Conservation (phyloP, 2,888 invertebrate genomes). For the Epinotia brunnichana region DNA sequence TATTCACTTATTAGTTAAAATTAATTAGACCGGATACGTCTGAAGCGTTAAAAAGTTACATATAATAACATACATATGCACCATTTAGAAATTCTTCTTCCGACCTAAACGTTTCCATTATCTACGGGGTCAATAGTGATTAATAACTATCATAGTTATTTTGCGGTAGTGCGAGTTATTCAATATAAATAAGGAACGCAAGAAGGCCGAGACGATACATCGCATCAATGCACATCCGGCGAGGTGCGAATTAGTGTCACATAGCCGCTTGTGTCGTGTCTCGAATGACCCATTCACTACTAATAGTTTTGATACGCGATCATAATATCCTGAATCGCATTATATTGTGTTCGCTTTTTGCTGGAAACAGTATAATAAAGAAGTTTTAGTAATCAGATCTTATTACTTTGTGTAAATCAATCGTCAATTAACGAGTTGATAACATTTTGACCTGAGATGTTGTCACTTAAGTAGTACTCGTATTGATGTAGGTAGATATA, state of each 20-base stretch:
- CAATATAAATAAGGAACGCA: constrained; percentile 39
- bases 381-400: constrained; percentile 14
- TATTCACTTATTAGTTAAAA: constrained; percentile 4
- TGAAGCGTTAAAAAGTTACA: background rate
- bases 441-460: background rate
- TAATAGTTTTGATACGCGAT: constrained; percentile 45
- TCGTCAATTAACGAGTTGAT: background rate
- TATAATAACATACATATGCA: no score
- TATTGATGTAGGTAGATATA: no score
- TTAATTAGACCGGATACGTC: background rate
- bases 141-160: background rate
- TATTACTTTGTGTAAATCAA: constrained; percentile 28
- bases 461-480: no score
- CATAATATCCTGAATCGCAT: constrained; percentile 45
- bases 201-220: constrained; percentile 39
- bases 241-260: constrained; percentile 40
- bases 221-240: constrained; percentile 43
- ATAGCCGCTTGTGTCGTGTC: constrained; percentile 40
- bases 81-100: no score
- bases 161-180: constrained; percentile 6
- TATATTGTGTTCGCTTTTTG: constrained; percentile 44
- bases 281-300: constrained; percentile 44
- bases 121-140: background rate
- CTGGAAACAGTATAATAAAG: constrained; percentile 37
- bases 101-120: background rate